phyloP scores from a whole-genome alignment of 2,797 vertebrate species.

The Sebastiscus albofasciatus region DNA sequence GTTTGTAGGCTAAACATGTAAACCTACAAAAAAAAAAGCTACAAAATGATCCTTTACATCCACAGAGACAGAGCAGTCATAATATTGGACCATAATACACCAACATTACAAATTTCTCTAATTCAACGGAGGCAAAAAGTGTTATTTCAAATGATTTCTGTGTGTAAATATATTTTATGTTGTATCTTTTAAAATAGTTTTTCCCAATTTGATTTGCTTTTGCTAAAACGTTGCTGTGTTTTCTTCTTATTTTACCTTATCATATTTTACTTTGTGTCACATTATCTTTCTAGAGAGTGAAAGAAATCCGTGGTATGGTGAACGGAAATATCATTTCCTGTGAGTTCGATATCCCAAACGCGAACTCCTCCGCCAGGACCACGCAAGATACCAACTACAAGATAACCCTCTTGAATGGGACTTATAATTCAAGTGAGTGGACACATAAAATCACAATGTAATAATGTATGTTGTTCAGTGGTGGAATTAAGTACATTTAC shows the following conservation, averaged over 20 bases:
- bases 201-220: background rate
- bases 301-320: background rate
- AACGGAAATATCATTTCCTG: conserved; percentile 13
- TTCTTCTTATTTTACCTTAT: background rate
- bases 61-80: background rate
- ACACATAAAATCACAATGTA: background rate
- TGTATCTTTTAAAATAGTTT: background rate
- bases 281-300: background rate
- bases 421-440: fast-evolving
- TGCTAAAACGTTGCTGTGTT: background rate
- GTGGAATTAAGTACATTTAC: background rate
- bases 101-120: background rate
- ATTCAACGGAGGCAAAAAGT: background rate
- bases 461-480: background rate
- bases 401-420: background rate
- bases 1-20: background rate
- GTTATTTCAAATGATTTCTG: background rate
- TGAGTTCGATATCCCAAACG: background rate
- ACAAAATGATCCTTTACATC: background rate
- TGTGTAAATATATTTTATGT: background rate
- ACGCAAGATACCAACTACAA: background rate
- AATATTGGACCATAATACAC: background rate
- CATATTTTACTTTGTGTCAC: background rate
- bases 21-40: background rate
- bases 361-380: background rate